Evolutionary conservation across 2,888 invertebrate genomes (phyloP).

Genomic region (Baccha elongata): DNA sequence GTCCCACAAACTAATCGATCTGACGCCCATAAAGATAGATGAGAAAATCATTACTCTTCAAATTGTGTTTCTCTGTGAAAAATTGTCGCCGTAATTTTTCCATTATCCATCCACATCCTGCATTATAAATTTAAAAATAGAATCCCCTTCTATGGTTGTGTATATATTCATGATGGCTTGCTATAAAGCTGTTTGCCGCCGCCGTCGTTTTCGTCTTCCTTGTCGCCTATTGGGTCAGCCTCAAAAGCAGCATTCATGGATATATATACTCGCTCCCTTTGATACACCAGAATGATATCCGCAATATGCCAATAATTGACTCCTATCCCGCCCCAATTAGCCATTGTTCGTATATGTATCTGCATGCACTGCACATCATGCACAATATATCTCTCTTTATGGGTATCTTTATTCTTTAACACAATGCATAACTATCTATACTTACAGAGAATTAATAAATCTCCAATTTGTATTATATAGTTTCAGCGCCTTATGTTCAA

Average conservation of each 20-base stretch:
- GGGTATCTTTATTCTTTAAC: conserved; percentile 15
- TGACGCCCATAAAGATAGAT: conserved; percentile 44
- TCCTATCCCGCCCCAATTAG: conserved; percentile 61
- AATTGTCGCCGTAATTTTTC: conserved; percentile 49
- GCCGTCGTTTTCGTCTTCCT: conserved; percentile 22
- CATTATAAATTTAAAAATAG: conserved; percentile 46
- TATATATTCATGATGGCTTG: conserved; percentile 5
- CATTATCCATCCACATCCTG: conserved; percentile 39
- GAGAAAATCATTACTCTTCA: conserved; percentile 56
- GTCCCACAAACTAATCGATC: conserved; percentile 37
- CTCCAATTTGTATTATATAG: conserved; percentile 27
- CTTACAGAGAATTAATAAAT: conserved; percentile 57
- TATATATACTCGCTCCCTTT: background rate
- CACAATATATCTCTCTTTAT: background rate
- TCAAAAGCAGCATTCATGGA: conserved; percentile 25
- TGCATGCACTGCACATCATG: conserved; percentile 14
- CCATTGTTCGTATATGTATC: conserved; percentile 40
- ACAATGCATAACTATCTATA: conserved; percentile 26
- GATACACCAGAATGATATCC: conserved; percentile 53
- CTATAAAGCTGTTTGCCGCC: background rate
- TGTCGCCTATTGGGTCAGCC: conserved; percentile 37
- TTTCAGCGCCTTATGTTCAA: conserved; percentile 39
- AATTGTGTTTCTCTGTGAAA: conserved; percentile 50
- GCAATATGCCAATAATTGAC: conserved; percentile 70
- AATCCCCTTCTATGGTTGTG: background rate